These are phyloP conservation scores for Vanessa atalanta DNA, from an alignment of 1,140 invertebrate species.

Conservation along the genomic window DNA sequence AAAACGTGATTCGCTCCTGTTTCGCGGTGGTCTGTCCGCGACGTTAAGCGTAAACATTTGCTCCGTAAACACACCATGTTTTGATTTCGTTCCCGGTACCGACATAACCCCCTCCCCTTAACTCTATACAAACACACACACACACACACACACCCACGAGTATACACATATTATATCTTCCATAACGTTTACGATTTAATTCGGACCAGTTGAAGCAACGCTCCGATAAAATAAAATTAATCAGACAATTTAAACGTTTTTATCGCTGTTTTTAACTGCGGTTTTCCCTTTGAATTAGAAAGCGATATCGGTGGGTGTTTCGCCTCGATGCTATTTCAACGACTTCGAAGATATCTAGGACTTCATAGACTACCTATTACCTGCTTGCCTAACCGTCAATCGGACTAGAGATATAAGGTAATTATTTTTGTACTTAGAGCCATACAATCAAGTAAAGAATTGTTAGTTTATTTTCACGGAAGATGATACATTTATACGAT, in stretches of 20 bases:
- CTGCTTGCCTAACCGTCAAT: too few species aligned
- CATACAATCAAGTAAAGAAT: too few species aligned
- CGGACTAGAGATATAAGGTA: too few species aligned
- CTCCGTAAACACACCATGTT: slow-evolving; percentile 31
- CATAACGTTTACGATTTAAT: not conserved
- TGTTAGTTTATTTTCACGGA: too few species aligned
- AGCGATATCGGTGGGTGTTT: too few species aligned
- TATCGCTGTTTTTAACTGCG: too few species aligned
- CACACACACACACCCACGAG: not conserved
- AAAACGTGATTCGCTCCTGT: slow-evolving; percentile 22
- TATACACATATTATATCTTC: not conserved
- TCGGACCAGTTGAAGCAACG: slow-evolving; percentile 6
- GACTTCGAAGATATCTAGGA: too few species aligned
- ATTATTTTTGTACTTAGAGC: too few species aligned
- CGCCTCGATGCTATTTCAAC: too few species aligned
- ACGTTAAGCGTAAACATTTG: slow-evolving; percentile 34
- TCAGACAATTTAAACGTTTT: slow-evolving; percentile 3
- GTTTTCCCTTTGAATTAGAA: too few species aligned
- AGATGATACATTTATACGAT: too few species aligned
- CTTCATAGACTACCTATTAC: too few species aligned
- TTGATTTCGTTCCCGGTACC: slow-evolving; percentile 27
- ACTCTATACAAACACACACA: slow-evolving; percentile 15
- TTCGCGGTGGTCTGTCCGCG: slow-evolving; percentile 37
- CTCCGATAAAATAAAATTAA: slow-evolving; percentile 11
- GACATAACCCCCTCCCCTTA: not conserved